These are phyloP conservation scores for Hippocampus kuda DNA, from an alignment of 2,797 vertebrate genomes.

Conservation along the genomic window DNA sequence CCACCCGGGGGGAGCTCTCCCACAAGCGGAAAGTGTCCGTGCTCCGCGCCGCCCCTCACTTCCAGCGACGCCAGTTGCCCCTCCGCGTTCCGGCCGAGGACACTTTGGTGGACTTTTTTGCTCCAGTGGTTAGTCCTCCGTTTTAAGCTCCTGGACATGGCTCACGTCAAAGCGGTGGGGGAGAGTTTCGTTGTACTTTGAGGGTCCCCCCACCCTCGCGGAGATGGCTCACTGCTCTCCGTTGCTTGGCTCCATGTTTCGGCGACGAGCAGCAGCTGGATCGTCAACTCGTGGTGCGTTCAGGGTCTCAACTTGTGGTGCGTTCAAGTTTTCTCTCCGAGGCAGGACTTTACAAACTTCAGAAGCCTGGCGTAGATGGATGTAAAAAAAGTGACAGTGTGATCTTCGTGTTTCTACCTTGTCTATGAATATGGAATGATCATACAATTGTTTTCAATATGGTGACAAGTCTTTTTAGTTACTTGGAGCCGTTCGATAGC, in stretches of 20 bases:
- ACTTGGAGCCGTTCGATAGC: neutral
- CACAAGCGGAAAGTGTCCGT: conserved; percentile 88
- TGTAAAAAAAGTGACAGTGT: neutral
- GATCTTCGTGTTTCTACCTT: no score
- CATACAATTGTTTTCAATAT: neutral
- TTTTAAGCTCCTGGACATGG: conserved; percentile 94
- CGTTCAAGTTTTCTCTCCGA: conserved; percentile 19
- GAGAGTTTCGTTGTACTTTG: neutral
- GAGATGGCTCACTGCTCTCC: conserved; percentile 34
- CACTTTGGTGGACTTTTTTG: conserved; percentile 89
- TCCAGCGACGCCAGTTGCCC: conserved; percentile 76
- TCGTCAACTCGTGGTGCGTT: conserved; percentile 35
- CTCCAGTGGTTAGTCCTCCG: conserved; percentile 95
- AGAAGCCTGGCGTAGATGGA: no score
- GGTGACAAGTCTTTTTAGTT: neutral
- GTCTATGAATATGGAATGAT: no score
- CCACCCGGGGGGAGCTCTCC: conserved; percentile 73
- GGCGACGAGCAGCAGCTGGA: conserved; percentile 51
- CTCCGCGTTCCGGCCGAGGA: conserved; percentile 76
- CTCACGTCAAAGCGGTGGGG: conserved; percentile 36
- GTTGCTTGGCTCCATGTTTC: conserved; percentile 55
- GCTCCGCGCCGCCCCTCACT: conserved; percentile 89
- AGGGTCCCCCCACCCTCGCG: conserved; percentile 17
- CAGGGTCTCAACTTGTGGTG: conserved; percentile 40
- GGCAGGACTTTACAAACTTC: neutral